Base-by-base conservation (phyloP, 2,797 vertebrate genomes). In the Acrocephalus scirpaceus region DNA sequence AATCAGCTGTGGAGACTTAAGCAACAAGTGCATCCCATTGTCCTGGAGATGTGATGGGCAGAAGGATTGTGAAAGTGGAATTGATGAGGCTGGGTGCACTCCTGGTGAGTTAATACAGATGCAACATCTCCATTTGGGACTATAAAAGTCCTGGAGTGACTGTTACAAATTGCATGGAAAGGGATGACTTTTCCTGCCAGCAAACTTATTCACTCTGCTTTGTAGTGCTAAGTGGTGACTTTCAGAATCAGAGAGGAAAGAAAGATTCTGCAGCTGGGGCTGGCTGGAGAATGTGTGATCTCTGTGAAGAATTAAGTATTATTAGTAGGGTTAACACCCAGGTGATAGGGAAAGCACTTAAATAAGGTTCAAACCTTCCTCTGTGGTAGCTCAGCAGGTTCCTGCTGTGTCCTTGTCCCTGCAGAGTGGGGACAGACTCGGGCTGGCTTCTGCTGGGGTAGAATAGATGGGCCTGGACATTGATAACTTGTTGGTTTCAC, bases 1-100 rank as follows among this genome's bases (percentile, higher is more conserved):
- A 98, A 99, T 99, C 27, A 99, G 99, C 97, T 99, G 99, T 65
- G 99, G 99, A 66, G 98, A 98, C 48, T 90, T 96, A 48, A 97
- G 98, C 96, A 99, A 98, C 97, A 99, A 99, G 96, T 99, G 99
- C 73, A 98, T 99, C 94, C 99, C 99, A 0, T 97, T 98, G 36
- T 99, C 99, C 9, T 99, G 99, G 99, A 98, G 98, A 95, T 99
- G 99, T n/a, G 99, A 99, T 26, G 99, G 99, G 6, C 99, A 99
- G 97, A 98, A 97, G 95, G 99, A 99, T 86, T 99, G 99, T 80
- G 99, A 99, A 97, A 99, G 98, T 5, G 99, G 99, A 25, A 97
- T 98, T 0, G 99, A 99, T 7, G 99, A 99, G 92, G 98, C 98
- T 48, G 98, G 98, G 90, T 99, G 99, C 48, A 98, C 98, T 36